phyloP scores from a whole-genome alignment of 2,113 vertebrate genomes.

The Dromiciops gliroides region DNA sequence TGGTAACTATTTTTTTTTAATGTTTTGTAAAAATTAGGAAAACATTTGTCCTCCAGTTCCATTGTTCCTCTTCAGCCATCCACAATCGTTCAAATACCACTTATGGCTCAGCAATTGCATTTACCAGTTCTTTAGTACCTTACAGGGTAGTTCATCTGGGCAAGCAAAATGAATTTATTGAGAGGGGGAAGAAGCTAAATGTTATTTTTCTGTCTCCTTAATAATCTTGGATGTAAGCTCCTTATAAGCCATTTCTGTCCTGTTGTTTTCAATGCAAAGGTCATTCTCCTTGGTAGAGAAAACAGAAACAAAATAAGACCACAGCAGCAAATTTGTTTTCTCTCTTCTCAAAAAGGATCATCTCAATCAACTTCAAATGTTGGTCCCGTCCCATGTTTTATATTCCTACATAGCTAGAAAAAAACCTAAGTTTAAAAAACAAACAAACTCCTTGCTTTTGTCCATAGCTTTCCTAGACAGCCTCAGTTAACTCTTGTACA shows the following conservation, averaged over 20 bases:
- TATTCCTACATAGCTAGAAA: background rate
- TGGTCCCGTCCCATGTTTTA: background rate
- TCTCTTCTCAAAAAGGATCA: background rate
- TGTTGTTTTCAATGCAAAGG: background rate
- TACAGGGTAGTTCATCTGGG: background rate
- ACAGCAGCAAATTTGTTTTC: background rate
- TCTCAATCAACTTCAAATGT: background rate
- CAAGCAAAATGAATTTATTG: background rate
- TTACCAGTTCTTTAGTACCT: background rate
- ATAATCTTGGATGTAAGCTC: background rate
- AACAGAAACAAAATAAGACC: background rate
- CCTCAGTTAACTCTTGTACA: background rate
- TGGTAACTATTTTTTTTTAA: background rate
- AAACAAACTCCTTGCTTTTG: background rate
- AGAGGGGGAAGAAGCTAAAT: background rate
- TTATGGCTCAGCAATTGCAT: background rate
- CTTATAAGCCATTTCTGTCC: background rate
- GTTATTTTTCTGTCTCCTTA: background rate
- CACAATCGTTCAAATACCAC: background rate
- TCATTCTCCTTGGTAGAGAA: background rate
- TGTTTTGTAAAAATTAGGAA: background rate
- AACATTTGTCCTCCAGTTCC: background rate
- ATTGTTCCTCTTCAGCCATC: background rate
- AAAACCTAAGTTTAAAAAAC: background rate
- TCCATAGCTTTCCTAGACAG: background rate